Evolutionary conservation across 2,113 vertebrate species (phyloP).

Genomic region (Notarius quadriscutis): DNA sequence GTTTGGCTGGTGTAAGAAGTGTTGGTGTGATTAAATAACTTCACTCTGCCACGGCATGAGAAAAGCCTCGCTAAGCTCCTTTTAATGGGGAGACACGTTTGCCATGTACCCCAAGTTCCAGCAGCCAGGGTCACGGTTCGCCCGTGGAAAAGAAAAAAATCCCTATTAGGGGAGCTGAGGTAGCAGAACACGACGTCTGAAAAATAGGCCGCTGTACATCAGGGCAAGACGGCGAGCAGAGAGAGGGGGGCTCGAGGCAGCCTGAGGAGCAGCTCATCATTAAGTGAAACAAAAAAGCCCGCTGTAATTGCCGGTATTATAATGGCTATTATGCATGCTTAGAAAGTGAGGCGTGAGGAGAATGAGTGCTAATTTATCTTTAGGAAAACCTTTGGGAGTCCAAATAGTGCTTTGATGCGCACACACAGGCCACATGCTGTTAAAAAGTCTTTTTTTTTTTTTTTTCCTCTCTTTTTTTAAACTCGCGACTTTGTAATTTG

Average conservation of each 20-base stretch:
- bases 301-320: constrained; percentile 77
- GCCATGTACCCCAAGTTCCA: constrained; percentile 67
- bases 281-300: constrained; percentile 70
- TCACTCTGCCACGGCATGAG: constrained; percentile 70
- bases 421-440: constrained; percentile 50
- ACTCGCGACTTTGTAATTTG: constrained; percentile 41
- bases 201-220: constrained; percentile 75
- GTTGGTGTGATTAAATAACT: constrained; percentile 80
- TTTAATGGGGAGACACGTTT: constrained; percentile 79
- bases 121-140: constrained; percentile 75
- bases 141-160: constrained; percentile 63
- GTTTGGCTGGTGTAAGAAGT: constrained; percentile 74
- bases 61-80: constrained; percentile 81
- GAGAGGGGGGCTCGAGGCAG: constrained; percentile 62
- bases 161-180: constrained; percentile 82
- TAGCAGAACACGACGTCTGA: constrained; percentile 81
- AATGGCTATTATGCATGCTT: constrained; percentile 76
- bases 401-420: constrained; percentile 55
- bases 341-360: constrained; percentile 65
- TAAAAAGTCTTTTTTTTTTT: constrained; percentile 31
- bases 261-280: constrained; percentile 64
- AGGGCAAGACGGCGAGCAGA: constrained; percentile 71
- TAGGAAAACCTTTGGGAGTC: constrained; percentile 67
- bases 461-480: constrained; percentile 29
- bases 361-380: constrained; percentile 72